Evolutionary conservation across 2,113 vertebrate species (phyloP).

Genomic region (Callithrix jacchus): DNA sequence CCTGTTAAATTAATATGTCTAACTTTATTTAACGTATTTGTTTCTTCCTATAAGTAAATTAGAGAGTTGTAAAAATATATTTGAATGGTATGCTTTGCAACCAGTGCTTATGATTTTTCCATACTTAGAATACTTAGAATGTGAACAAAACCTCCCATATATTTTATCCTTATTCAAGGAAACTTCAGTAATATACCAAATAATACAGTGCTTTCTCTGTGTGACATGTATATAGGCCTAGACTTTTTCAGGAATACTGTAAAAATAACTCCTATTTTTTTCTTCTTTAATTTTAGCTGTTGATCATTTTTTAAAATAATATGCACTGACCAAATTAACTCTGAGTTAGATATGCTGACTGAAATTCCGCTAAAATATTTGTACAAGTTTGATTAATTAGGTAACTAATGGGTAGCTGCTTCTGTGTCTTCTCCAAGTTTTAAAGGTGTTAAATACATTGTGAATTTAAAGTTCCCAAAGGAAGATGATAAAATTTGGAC

Average conservation of each 20-base stretch:
- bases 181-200: conserved; percentile 53
- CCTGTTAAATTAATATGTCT: neutral
- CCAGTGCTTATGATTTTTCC: conserved; percentile 71
- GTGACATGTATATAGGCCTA: conserved; percentile 59
- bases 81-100: neutral
- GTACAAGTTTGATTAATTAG: conserved; percentile 58
- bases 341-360: conserved; percentile 43
- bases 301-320: conserved; percentile 58
- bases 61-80: neutral
- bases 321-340: conserved; percentile 72
- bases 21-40: neutral
- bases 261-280: conserved; percentile 77
- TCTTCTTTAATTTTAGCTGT: conserved; percentile 73
- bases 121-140: conserved; percentile 86
- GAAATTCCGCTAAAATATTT: conserved; percentile 43
- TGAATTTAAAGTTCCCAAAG: conserved; percentile 59
- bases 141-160: conserved; percentile 60
- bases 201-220: conserved; percentile 35
- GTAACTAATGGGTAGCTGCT: conserved; percentile 25
- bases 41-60: neutral
- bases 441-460: conserved; percentile 64
- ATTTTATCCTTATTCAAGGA: conserved; percentile 5
- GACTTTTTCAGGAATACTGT: conserved; percentile 64
- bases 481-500: conserved; percentile 43
- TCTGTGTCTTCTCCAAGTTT: conserved; percentile 38